phyloP scores from a whole-genome alignment of 1,140 invertebrate genomes.

The Plutomurus gul region DNA sequence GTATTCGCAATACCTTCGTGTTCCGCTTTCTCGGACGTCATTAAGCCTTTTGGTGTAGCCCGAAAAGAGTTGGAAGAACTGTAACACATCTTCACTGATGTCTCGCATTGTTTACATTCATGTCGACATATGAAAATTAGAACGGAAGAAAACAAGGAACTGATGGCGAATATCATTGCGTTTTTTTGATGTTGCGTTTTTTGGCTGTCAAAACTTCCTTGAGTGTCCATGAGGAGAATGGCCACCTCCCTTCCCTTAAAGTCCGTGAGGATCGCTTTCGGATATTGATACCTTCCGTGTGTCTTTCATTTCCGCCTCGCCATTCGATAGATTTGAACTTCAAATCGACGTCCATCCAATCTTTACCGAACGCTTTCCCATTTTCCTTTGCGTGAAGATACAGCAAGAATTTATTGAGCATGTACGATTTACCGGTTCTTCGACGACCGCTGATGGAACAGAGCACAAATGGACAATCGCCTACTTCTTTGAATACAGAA shows the following conservation, averaged over 20 bases:
- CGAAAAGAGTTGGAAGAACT: slow-evolving; percentile 57
- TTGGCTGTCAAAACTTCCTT: slow-evolving; percentile 68
- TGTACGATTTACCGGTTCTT: slow-evolving; percentile 8
- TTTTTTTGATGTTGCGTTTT: slow-evolving; percentile 66
- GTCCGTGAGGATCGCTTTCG: slow-evolving; percentile 62
- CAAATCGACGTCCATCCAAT: slow-evolving; percentile 61
- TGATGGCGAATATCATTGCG: slow-evolving; percentile 66
- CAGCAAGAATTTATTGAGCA: not conserved
- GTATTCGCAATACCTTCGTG: too few relatives aligned
- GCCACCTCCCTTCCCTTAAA: slow-evolving; percentile 56
- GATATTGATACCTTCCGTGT: slow-evolving; percentile 66
- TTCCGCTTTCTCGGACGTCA: not conserved
- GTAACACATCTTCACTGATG: slow-evolving; percentile 62
- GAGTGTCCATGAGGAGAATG: slow-evolving; percentile 68
- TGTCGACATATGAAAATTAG: slow-evolving; percentile 60
- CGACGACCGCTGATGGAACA: not conserved
- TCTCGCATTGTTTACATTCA: slow-evolving; percentile 60
- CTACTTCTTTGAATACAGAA: not conserved
- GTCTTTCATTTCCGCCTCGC: slow-evolving; percentile 62
- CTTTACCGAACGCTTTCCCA: slow-evolving; percentile 59
- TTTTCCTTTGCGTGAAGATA: not conserved
- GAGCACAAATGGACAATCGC: not conserved
- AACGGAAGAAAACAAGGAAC: slow-evolving; percentile 37
- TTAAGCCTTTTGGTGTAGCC: not conserved
- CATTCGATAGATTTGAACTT: not conserved